Evolutionary conservation across 2,797 vertebrate genomes (phyloP).

Genomic region (Bufotes viridis): DNA sequence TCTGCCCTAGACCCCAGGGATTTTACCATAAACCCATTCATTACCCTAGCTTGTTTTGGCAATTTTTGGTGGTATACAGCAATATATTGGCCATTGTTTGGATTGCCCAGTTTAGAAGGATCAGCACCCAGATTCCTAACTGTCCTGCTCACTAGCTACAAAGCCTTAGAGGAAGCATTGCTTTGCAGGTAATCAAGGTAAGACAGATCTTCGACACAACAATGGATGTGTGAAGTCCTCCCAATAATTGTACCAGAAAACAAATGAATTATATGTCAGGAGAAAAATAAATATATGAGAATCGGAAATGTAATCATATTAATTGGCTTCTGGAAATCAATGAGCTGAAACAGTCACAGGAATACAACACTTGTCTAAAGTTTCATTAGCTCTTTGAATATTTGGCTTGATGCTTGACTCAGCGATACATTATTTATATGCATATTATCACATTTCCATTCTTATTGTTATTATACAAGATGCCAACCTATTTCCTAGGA

Average conservation of each 20-base stretch:
- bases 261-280: conserved; percentile 18
- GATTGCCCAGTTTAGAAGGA: too few species aligned
- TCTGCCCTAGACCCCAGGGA: too few species aligned
- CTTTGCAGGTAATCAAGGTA: too few species aligned
- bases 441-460: conserved; percentile 44
- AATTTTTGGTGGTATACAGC: too few species aligned
- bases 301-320: conserved; percentile 20
- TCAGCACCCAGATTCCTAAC: too few species aligned
- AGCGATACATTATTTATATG: conserved; percentile 52
- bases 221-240: background rate
- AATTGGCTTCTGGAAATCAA: conserved; percentile 27
- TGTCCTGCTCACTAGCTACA: too few species aligned
- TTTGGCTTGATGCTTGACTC: conserved; percentile 31
- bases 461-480: conserved; percentile 47
- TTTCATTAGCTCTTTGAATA: conserved; percentile 40
- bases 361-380: background rate
- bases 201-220: background rate
- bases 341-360: conserved; percentile 6
- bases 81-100: too few species aligned
- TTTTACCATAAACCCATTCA: too few species aligned
- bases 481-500: conserved; percentile 27
- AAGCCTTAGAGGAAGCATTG: too few species aligned
- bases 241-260: conserved; percentile 2
- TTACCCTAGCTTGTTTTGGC: too few species aligned
- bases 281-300: conserved; percentile 36